Base-by-base conservation (phyloP, 2,888 invertebrate genomes). In the Andrena chrysosceles region DNA sequence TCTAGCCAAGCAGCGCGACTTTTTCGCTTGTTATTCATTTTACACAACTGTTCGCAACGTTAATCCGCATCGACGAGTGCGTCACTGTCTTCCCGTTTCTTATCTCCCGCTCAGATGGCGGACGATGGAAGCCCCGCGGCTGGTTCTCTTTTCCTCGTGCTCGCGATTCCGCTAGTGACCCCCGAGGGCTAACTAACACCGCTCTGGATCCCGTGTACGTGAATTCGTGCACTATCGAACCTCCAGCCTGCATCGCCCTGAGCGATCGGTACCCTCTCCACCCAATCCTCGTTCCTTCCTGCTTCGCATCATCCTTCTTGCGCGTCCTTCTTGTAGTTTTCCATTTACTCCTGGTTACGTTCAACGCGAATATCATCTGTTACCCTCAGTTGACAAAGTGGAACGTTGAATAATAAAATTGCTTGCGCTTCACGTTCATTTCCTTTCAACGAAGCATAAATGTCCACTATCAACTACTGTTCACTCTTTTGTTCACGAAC, bases 111-210 rank as follows among this genome's bases (percentile, higher is more conserved):
- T 29, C 63, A 23, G 62, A 78, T 54, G 66, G 33, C 42, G 68
- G 63, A 67, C 60, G 71, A 78, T 78, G 78, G 48, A 1, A 29
- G 56, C 31, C 10, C 71, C 71, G 35, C 13, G 26, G 35, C 54
- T 67, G 5, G 26, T 48, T 23, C 2, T 26, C 42, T 42, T 72
- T 49, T 68, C 59, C 62, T 20, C 64, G 10, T 4, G 6, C 52
- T 6, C 60, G 31, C 26, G 71, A 79, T 72, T 77, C 77, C 73
- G 26, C 81, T 66, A 76, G 69, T 79, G 78, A 67, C 71, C 60
- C 70, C 63, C 73, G n/a, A 56, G 79, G 82, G 49, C 75, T 73
- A 70, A 81, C 81, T 75, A 83, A 87, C 81, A 83, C 83, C 20
- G 23, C 66, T 60, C 60, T 66, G 54, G 54, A 59, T 56, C 35